phyloP scores from a whole-genome alignment of 2,797 vertebrate species.

The Gastrophryne carolinensis region DNA sequence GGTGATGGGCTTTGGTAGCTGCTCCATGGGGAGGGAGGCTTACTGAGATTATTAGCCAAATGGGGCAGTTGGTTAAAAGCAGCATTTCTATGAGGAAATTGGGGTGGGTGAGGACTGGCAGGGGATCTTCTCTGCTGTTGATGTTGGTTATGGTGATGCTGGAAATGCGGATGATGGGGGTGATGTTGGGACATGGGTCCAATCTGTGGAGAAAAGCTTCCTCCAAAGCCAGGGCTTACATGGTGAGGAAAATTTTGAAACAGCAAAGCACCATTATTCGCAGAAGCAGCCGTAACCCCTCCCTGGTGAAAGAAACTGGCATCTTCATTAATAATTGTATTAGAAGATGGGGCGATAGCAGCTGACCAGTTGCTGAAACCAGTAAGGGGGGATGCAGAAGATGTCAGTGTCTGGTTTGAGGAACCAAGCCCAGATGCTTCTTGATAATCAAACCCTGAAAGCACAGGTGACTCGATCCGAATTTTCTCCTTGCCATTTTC shows the following conservation, averaged over 20 bases:
- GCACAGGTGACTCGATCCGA: constrained; percentile 91
- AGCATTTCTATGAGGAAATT: constrained; percentile 91
- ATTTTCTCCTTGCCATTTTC: constrained; percentile 93
- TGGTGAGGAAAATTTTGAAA: constrained; percentile 99
- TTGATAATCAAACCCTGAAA: constrained; percentile 95
- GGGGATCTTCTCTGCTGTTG: constrained; percentile 95
- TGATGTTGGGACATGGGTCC: constrained; percentile 96
- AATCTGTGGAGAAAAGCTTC: constrained; percentile 95
- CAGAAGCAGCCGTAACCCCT: constrained; percentile 84
- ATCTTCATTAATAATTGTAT: constrained; percentile 91
- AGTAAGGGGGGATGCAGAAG: constrained; percentile 90
- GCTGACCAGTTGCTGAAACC: constrained; percentile 98
- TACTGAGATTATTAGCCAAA: constrained; percentile 90
- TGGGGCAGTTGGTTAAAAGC: constrained; percentile 96
- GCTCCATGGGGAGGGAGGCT: constrained; percentile 95
- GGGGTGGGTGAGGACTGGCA: constrained; percentile 90
- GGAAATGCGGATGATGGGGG: constrained; percentile 93
- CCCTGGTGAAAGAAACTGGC: constrained; percentile 92
- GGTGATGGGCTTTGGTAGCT: constrained; percentile 97
- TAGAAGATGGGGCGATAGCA: constrained; percentile 91
- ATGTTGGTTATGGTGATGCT: constrained; percentile 93
- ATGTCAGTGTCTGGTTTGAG: constrained; percentile 86
- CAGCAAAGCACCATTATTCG: constrained; percentile 90
- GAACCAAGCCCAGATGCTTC: constrained; percentile 90
- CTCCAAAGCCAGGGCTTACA: constrained; percentile 91